Percentiles rank a stretch among this genome's conserved stretches.
Conservation (phyloP, 2,797 vertebrate species). For the Microctenopoma steveboyesi region DNA sequence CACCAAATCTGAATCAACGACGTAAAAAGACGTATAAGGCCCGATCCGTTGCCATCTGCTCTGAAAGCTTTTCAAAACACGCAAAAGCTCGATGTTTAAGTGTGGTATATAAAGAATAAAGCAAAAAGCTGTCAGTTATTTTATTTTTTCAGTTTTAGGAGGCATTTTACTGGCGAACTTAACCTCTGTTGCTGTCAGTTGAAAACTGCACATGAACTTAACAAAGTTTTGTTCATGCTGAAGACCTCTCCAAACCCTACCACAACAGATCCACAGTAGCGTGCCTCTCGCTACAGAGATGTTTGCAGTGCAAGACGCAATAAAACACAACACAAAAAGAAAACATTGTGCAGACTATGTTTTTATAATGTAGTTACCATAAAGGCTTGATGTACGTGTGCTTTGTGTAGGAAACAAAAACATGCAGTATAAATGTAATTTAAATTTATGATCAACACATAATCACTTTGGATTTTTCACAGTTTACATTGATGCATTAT, state of each 20-base stretch:
- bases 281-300: neutral
- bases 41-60: conserved; percentile 1
- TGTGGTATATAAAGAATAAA: neutral
- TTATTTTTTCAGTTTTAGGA: neutral
- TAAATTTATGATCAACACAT: conserved; percentile 2
- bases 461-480: neutral
- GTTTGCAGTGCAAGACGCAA: neutral
- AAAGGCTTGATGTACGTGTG: neutral
- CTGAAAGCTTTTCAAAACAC: neutral
- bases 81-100: neutral
- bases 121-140: neutral
- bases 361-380: conserved; percentile 4
- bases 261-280: neutral
- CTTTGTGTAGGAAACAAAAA: conserved; percentile 3
- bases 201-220: conserved; percentile 15
- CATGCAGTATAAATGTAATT: neutral
- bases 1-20: neutral
- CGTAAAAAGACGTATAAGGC: neutral
- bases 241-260: conserved; percentile 2
- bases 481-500: conserved; percentile 40
- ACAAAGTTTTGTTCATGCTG: conserved; percentile 1
- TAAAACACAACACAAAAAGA: neutral
- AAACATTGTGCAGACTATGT: neutral
- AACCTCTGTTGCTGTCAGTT: conserved; percentile 7
- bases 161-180: conserved; percentile 19